Base-by-base conservation (phyloP, 2,113 vertebrate species). In the Tyrannus savana region DNA sequence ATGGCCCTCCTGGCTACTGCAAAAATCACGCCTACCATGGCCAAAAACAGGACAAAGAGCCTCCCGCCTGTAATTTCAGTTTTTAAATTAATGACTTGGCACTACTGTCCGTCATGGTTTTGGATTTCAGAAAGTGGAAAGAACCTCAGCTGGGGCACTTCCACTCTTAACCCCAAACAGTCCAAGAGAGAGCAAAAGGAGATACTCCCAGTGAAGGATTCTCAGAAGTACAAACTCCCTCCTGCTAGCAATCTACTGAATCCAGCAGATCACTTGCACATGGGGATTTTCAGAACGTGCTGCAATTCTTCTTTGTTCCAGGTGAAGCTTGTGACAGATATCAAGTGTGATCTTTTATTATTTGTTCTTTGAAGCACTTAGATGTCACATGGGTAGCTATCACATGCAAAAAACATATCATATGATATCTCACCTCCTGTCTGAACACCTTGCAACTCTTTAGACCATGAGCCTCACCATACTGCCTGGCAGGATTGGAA, bases 251-350 rank as follows among this genome's bases (percentile, higher is more conserved):
- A 35, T 44, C 49, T 53, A 23, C 10, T 27, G 25, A 15, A 27
- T 59, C 31, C 42, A 64, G 31, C 14, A 76, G 22, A 53, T 28
- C 2, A 1, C 30, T 41, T 37, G 25, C 11, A 31, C 0, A 0
- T 18, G 10, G 16, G 7, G 17, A 10, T 64, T 77, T 92, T 44
- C 49, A 71, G 28, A 66, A 68, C 3, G 1, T 1, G 0, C 14
- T 16, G 2, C n/a, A 53, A 71, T 14, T 39, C 31, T 14, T 39
- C n/a, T 31, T 83, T 82, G 58, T 80, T 33, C 12, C 31, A 31
- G 33, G 4, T 63, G 37, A 71, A 33, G 27, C 55, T 66, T 8
- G 5, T 58, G 31, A 66, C 28, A 53, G 46, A 3, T 50, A 58
- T 1, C 25, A 72, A 66, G 22, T 39, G 21, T 41, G 15, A 27